A percentile compares a stretch with the other conserved stretches of the same genome.
phyloP scores from a whole-genome alignment of 2,113 vertebrate species.

The Gracilinanus agilis region DNA sequence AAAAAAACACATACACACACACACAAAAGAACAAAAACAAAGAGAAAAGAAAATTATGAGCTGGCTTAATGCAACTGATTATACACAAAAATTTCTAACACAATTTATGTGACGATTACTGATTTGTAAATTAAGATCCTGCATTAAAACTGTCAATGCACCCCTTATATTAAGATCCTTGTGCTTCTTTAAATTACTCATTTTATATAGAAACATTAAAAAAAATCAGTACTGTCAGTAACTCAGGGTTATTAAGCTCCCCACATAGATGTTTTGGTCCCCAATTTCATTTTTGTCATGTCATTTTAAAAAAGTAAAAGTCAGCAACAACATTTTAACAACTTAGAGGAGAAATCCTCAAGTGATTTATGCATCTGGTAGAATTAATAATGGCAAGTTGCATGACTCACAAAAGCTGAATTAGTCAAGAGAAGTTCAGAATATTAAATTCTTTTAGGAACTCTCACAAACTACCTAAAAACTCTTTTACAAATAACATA shows the following conservation, averaged over 20 bases:
- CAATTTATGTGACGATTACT: constrained; percentile 25
- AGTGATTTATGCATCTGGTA: neutral
- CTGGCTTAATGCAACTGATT: constrained; percentile 48
- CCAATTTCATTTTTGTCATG: neutral
- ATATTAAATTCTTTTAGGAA: neutral
- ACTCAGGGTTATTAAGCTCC: neutral
- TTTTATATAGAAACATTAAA: constrained; percentile 19
- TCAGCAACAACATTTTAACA: neutral
- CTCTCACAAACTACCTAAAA: constrained; percentile 23
- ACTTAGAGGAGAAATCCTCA: neutral
- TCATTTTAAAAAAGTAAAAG: neutral
- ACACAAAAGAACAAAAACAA: neutral
- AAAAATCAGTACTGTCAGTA: neutral
- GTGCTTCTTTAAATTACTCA: neutral
- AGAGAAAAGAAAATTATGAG: constrained; percentile 27
- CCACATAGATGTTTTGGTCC: neutral
- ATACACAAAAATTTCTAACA: constrained; percentile 49
- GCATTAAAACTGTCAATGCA: constrained; percentile 20
- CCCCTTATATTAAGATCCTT: constrained; percentile 12
- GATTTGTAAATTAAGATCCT: constrained; percentile 21
- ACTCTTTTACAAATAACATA: constrained; percentile 12
- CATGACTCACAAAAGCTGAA: neutral
- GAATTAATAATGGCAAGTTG: neutral
- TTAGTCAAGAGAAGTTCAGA: neutral
- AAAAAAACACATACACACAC: neutral